These are phyloP conservation scores for Odontesthes bonariensis DNA, from an alignment of 2,113 vertebrate genomes.

Conservation along the genomic window DNA sequence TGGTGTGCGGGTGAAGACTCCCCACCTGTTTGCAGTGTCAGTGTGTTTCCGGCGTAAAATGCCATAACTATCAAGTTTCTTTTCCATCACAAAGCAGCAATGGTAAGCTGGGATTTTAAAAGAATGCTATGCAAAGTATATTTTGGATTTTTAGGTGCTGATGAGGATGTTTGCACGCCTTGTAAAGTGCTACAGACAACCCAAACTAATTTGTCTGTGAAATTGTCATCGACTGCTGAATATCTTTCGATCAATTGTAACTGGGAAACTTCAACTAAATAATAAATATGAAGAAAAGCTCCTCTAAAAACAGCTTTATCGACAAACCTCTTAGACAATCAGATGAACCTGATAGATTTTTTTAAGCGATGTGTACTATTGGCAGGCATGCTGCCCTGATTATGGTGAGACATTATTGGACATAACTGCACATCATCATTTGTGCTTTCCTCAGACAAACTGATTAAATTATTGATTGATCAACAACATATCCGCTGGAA, in stretches of 20 bases:
- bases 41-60: neutral
- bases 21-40: neutral
- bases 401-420: constrained; percentile 40
- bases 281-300: constrained; percentile 7
- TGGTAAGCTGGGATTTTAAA: neutral
- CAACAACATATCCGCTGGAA: constrained; percentile 32
- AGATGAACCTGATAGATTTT: constrained; percentile 45
- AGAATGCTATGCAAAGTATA: neutral
- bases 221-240: neutral
- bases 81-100: neutral
- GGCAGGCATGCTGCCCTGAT: constrained; percentile 34
- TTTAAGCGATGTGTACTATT: constrained; percentile 24
- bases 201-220: neutral
- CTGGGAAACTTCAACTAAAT: constrained; percentile 25
- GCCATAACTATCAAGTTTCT: neutral
- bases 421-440: constrained; percentile 53
- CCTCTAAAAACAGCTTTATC: constrained; percentile 32
- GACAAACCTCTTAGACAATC: constrained; percentile 48
- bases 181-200: neutral
- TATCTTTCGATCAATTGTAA: neutral
- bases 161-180: neutral
- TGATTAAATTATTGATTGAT: constrained; percentile 63
- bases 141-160: too few relatives aligned
- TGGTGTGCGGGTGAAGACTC: constrained; percentile 2
- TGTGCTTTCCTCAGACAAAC: constrained; percentile 38